Conservation (phyloP, 2,888 invertebrate genomes). For the Apodemia zela region DNA sequence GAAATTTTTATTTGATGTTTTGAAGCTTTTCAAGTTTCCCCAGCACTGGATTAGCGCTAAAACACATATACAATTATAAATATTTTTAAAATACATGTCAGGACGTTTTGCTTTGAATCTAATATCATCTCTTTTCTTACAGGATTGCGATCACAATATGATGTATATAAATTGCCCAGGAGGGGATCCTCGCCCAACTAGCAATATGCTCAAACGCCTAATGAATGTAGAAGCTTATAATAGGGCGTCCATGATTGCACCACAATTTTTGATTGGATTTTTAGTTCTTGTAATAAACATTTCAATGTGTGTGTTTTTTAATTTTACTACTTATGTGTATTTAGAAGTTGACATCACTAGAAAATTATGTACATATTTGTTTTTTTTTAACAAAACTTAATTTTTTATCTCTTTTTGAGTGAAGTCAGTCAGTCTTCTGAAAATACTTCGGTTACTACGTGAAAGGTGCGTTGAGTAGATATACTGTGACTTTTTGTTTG, state of each 20-base stretch:
- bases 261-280: background rate
- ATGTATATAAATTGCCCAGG: conserved; percentile 59
- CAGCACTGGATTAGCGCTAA: too few relatives aligned
- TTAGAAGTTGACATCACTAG: too few relatives aligned
- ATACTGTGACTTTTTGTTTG: too few relatives aligned
- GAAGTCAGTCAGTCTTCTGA: too few relatives aligned
- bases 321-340: background rate
- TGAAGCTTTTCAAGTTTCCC: too few relatives aligned
- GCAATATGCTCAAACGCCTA: conserved; percentile 39
- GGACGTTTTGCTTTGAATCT: background rate
- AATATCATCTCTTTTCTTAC: conserved; percentile 9
- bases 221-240: conserved; percentile 37
- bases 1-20: too few relatives aligned
- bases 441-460: too few relatives aligned
- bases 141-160: conserved; percentile 62
- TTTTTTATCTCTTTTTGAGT: too few relatives aligned
- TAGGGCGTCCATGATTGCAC: background rate
- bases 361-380: too few relatives aligned
- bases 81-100: background rate
- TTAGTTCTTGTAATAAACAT: background rate
- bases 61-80: too few relatives aligned
- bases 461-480: too few relatives aligned
- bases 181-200: conserved; percentile 57
- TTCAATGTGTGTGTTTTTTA: background rate
- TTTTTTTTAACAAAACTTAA: too few relatives aligned